Conservation (phyloP, 2,113 vertebrate genomes). For the Scalopus aquaticus region DNA sequence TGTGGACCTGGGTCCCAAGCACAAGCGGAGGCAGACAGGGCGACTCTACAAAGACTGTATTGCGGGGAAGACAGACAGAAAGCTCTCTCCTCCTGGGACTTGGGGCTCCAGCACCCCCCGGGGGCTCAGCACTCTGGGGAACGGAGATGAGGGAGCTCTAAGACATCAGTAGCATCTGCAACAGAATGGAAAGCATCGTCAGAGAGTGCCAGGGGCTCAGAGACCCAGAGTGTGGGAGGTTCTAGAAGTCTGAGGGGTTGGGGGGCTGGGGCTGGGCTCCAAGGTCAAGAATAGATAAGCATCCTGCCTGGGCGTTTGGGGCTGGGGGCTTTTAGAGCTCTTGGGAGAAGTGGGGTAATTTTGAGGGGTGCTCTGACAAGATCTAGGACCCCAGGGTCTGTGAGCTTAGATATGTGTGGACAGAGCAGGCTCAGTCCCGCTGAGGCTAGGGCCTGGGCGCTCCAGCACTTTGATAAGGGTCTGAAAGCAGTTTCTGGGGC, state of each 20-base stretch:
- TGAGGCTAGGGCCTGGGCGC: neutral
- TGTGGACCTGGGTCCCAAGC: neutral
- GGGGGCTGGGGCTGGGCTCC: neutral
- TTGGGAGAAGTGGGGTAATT: neutral
- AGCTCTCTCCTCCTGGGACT: neutral
- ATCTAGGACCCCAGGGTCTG: neutral
- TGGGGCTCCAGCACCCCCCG: neutral
- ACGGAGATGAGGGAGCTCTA: neutral
- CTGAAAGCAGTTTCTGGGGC: neutral
- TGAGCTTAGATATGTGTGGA: neutral
- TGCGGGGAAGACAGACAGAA: neutral
- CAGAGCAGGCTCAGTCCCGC: no score
- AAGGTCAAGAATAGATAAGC: neutral
- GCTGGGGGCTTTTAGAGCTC: neutral
- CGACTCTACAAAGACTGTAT: slow-evolving; percentile 40
- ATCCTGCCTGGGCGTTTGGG: neutral
- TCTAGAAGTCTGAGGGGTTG: neutral
- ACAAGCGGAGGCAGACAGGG: neutral
- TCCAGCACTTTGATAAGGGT: neutral
- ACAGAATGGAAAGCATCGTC: neutral
- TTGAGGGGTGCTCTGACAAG: neutral
- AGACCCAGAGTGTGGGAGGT: neutral
- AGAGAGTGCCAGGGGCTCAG: neutral
- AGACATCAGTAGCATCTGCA: slow-evolving; percentile 62
- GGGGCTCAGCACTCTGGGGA: neutral